Base-by-base conservation (phyloP, 2,113 vertebrate genomes). In the Ariopsis seemanni region DNA sequence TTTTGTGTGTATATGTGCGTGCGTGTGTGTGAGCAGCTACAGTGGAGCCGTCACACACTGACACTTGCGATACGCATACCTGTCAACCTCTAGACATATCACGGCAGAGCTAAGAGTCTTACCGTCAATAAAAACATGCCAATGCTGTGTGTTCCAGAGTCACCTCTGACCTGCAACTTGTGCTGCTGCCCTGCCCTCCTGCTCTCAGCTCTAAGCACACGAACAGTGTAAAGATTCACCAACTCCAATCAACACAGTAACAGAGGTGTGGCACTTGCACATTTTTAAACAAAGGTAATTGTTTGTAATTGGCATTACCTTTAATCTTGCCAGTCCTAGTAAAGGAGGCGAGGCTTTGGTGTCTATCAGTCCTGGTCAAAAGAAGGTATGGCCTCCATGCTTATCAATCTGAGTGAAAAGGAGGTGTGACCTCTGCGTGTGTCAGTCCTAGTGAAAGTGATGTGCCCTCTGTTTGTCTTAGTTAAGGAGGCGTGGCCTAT, bases 51-150 rank as follows among this genome's bases (percentile, higher is more conserved):
- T 91, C 88, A 92, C 75, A 87, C 52, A 50, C 69, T 89, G 90
- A 89, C 90, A 91, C 88, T 82, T 90, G 89, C 55, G 81, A 92
- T 88, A 83, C 86, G 62, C 90, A 34, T 89, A 91, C 89, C 89
- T 88, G 90, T 90, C 90, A 89, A 58, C 34, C 78, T 80, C 63
- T 27, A 57, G 50, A 75, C 50, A 30, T 72, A 55, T 57, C 53
- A 34, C 18, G 12, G 25, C 25, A 79, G 78, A 77, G 82, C 86
- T 67, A 83, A 78, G 65, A 78, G 80, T 55, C 84, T 63, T 42
- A 63, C n/a, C 2, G 2, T 58, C 52, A 52, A 30, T 15, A 79
- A 55, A 79, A 79, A 53, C 58, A 83, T 2, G 81, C n/a, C 57
- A 8, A 17, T 18, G 53, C 48, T 42, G 30, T 27, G 69, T 75